Conservation (phyloP, 2,888 invertebrate genomes). For the Protodeltote pygarga region DNA sequence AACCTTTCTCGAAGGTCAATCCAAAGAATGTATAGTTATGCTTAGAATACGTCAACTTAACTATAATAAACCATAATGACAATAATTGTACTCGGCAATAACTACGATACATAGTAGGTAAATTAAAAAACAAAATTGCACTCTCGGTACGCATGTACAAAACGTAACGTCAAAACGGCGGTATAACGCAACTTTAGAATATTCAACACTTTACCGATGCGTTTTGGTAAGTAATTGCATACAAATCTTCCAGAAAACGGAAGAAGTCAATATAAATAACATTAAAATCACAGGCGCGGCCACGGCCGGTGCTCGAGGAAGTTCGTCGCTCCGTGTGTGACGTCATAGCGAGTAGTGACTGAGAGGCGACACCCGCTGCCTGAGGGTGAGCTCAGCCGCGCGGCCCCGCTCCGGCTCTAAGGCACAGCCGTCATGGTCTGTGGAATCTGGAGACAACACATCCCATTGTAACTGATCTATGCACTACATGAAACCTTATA, state of each 20-base stretch:
- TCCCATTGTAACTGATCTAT: background rate
- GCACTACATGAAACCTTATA: too few species aligned
- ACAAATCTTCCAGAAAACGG: constrained; percentile 65
- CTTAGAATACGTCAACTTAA: constrained; percentile 83
- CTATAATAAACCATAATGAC: constrained; percentile 69
- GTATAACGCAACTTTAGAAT: constrained; percentile 77
- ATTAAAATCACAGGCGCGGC: constrained; percentile 68
- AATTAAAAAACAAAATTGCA: constrained; percentile 72
- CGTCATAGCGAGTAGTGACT: background rate
- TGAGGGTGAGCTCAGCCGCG: constrained; percentile 25
- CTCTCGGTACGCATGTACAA: constrained; percentile 66
- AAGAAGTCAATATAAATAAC: constrained; percentile 72
- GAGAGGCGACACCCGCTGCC: constrained; percentile 5
- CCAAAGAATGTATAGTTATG: constrained; percentile 86
- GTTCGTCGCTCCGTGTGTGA: constrained; percentile 27
- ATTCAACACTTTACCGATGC: constrained; percentile 81
- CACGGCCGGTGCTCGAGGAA: constrained; percentile 41
- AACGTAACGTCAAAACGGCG: constrained; percentile 66
- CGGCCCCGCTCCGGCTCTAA: constrained; percentile 56
- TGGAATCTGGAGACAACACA: constrained; percentile 75
- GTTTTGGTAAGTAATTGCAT: constrained; percentile 69
- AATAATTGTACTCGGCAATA: constrained; percentile 80
- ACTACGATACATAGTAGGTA: constrained; percentile 69
- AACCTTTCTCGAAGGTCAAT: constrained; percentile 86
- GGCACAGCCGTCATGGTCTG: constrained; percentile 86